phyloP scores from a whole-genome alignment of 2,113 vertebrate species.

The Anarhynchus alexandrinus region DNA sequence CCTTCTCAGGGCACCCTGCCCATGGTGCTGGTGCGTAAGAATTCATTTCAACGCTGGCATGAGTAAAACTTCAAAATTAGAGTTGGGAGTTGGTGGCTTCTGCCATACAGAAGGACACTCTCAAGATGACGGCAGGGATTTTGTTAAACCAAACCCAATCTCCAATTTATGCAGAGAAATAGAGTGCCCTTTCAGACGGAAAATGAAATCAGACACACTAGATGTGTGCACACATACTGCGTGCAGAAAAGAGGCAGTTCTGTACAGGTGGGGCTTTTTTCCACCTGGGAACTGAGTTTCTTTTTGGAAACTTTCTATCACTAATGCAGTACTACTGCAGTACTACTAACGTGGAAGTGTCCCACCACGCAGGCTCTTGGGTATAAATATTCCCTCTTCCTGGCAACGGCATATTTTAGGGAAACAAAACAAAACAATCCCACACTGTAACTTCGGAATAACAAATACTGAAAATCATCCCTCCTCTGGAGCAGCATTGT shows the following conservation, averaged over 20 bases:
- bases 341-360: neutral
- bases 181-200: neutral
- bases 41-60: neutral
- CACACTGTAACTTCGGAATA: neutral
- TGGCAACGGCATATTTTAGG: neutral
- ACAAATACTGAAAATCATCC: neutral
- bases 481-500: neutral
- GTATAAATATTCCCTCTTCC: neutral
- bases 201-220: neutral
- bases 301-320: neutral
- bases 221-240: fast-evolving
- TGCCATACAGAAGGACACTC: neutral
- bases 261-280: neutral
- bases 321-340: neutral
- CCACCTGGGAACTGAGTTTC: neutral
- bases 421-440: neutral
- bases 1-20: neutral
- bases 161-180: neutral
- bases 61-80: neutral
- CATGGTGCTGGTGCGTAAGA: neutral
- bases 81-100: neutral
- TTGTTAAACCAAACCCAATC: neutral
- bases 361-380: neutral
- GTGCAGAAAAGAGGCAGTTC: neutral
- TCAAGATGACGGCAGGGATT: neutral